phyloP scores from a whole-genome alignment of 2,113 vertebrate genomes.

The Aptenodytes forsteri region DNA sequence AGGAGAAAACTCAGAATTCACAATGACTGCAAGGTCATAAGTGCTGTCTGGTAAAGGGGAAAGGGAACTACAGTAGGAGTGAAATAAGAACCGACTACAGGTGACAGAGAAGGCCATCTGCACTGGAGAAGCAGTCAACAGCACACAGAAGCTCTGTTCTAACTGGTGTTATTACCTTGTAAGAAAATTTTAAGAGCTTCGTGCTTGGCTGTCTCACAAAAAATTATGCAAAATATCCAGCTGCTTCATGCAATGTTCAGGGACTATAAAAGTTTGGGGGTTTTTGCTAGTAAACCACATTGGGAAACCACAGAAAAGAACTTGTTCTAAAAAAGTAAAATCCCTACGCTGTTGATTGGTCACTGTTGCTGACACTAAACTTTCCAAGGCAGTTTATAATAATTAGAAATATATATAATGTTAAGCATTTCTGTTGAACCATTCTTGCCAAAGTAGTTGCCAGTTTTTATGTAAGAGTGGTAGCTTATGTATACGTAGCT shows the following conservation, averaged over 20 bases:
- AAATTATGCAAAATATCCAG: slow-evolving; percentile 24
- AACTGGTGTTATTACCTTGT: not conserved
- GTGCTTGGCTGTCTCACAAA: not conserved
- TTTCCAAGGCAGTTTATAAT: not conserved
- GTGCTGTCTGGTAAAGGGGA: not conserved
- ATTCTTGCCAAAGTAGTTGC: not conserved
- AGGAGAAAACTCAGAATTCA: not conserved
- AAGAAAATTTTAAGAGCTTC: not conserved
- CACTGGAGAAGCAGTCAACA: not conserved
- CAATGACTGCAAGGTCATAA: not conserved
- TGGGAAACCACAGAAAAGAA: not conserved
- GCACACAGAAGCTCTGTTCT: not conserved
- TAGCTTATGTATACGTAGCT: rapidly evolving
- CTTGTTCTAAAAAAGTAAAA: not conserved
- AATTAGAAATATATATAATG: not conserved
- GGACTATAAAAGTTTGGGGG: not conserved
- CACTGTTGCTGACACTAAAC: not conserved
- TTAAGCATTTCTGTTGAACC: not conserved
- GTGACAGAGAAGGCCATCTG: not conserved
- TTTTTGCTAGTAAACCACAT: not conserved
- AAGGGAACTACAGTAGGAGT: not conserved
- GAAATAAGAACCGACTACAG: not conserved
- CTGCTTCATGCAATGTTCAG: not conserved
- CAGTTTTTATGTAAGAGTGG: not conserved
- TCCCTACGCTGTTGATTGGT: not conserved